Evolutionary conservation across 1,140 invertebrate species (phyloP).

Genomic region (Oncopodura yosiiana): DNA sequence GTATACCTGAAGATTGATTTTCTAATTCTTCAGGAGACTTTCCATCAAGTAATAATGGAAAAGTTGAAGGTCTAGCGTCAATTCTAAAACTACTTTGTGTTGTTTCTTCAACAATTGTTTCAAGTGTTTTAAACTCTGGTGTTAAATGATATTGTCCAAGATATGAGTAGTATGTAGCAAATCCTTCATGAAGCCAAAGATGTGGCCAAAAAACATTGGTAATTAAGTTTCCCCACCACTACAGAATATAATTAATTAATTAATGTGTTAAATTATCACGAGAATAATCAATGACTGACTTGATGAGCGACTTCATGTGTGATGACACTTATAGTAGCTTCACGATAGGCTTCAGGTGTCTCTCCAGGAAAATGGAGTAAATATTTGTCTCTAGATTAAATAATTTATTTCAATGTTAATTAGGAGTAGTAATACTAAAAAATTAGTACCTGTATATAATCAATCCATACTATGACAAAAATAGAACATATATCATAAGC

Average conservation of each 20-base stretch:
- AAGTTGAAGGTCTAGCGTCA: conserved; percentile 2
- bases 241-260: too few species aligned
- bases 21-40: neutral
- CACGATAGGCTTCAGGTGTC: neutral
- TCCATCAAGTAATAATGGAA: neutral
- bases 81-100: conserved; percentile 13
- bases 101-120: conserved; percentile 4
- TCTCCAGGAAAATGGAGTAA: conserved; percentile 10
- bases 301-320: conserved; percentile 21
- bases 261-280: too few species aligned
- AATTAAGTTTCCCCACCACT: conserved; percentile 45
- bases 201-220: conserved; percentile 42
- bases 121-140: conserved; percentile 18
- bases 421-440: neutral
- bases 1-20: conserved; percentile 3
- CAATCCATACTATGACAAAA: conserved; percentile 1
- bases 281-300: too few species aligned
- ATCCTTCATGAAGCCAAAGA: conserved; percentile 50
- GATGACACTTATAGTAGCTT: neutral
- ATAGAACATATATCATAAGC: too few species aligned
- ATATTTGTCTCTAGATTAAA: conserved; percentile 5
- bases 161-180: conserved; percentile 45
- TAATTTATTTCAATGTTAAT: neutral
- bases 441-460: conserved; percentile 5
- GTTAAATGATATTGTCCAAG: conserved; percentile 30